Evolutionary conservation across 2,797 vertebrate genomes (phyloP).

Genomic region (Pseudochirops cupreus): DNA sequence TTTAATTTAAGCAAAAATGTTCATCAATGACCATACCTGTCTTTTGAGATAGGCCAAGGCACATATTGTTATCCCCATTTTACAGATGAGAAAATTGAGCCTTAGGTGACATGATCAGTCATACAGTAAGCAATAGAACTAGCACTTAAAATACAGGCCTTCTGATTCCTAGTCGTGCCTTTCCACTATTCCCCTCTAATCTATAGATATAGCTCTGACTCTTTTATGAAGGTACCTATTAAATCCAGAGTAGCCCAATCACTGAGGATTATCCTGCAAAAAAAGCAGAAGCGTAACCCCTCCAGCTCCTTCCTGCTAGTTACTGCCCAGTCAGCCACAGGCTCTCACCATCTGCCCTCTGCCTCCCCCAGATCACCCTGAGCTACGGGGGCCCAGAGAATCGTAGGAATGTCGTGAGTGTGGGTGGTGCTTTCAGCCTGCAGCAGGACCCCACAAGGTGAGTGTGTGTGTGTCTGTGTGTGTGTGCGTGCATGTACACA

Average conservation of each 20-base stretch:
- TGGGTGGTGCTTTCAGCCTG: slow-evolving; percentile 91
- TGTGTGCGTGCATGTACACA: too few relatives aligned
- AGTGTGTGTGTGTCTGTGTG: not conserved
- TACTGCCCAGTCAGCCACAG: not conserved
- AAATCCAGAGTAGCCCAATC: not conserved
- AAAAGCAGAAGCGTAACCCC: not conserved
- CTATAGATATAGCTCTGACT: not conserved
- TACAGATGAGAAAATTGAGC: not conserved
- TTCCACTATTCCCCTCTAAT: not conserved
- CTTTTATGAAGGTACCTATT: not conserved
- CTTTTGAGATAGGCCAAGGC: not conserved
- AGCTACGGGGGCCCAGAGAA: slow-evolving; percentile 97
- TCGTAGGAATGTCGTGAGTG: slow-evolving; percentile 92
- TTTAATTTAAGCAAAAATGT: not conserved
- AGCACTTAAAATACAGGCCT: not conserved
- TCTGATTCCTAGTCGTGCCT: not conserved
- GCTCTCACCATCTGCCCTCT: not conserved
- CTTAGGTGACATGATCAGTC: not conserved
- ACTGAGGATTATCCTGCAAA: not conserved
- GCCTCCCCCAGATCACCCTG: slow-evolving; percentile 88
- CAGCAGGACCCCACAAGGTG: slow-evolving; percentile 95
- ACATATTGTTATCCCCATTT: not conserved
- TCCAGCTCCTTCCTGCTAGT: not conserved
- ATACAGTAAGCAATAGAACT: not conserved
- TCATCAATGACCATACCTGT: not conserved